phyloP scores from a whole-genome alignment of 1,140 invertebrate genomes.

The Pseudomyrmex sp. region DNA sequence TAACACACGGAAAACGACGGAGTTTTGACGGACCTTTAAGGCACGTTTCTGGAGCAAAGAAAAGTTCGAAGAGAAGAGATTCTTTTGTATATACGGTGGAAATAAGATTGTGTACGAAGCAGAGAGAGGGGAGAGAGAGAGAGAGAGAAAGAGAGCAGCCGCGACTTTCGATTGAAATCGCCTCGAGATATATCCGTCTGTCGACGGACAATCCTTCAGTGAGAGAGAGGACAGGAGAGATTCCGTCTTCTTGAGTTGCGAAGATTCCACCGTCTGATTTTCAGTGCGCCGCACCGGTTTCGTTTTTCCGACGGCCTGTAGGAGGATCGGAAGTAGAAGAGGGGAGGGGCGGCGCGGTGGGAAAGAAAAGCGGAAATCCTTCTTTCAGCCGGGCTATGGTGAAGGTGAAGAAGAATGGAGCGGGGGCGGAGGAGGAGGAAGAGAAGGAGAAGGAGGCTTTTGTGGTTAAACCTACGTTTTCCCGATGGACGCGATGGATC shows the following conservation, averaged over 20 bases:
- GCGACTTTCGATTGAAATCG: conserved; percentile 34
- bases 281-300: neutral
- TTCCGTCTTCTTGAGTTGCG: neutral
- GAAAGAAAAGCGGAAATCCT: conserved; percentile 63
- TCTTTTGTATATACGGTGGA: conserved; percentile 6
- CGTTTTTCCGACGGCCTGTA: conserved; percentile 38
- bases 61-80: neutral
- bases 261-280: conserved; percentile 52
- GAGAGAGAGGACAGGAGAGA: neutral
- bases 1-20: neutral
- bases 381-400: conserved; percentile 33
- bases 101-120: neutral
- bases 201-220: conserved; percentile 24
- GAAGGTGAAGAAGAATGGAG: conserved; percentile 46
- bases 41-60: neutral
- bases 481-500: conserved; percentile 24
- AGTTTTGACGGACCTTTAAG: neutral
- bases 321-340: too few relatives aligned
- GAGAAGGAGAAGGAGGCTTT: conserved; percentile 34
- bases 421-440: neutral
- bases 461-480: conserved; percentile 55
- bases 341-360: neutral
- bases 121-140: too few relatives aligned
- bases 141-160: too few relatives aligned
- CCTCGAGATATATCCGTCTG: conserved; percentile 18